phyloP scores from a whole-genome alignment of 2,113 vertebrate genomes.

The Nesogale talazaci region DNA sequence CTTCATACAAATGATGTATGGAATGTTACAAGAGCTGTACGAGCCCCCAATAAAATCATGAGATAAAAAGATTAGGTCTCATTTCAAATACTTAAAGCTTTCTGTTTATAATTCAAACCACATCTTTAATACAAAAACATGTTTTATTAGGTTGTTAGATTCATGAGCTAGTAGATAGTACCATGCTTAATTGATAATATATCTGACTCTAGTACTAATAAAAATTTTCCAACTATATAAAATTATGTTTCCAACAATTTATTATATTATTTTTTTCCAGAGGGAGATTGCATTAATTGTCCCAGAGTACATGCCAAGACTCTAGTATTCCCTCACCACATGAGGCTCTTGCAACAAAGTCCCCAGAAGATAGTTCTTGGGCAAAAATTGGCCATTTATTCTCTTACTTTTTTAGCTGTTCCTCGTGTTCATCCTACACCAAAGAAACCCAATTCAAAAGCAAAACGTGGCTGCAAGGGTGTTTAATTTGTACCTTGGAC shows the following conservation, averaged over 20 bases:
- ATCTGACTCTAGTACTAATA: constrained; percentile 11
- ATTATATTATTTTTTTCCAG: neutral
- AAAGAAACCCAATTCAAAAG: too few relatives aligned
- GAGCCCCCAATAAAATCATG: too few relatives aligned
- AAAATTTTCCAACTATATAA: neutral
- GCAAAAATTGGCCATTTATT: too few relatives aligned
- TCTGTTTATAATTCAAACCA: constrained; percentile 10
- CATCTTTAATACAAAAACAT: constrained; percentile 21
- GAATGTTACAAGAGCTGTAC: too few relatives aligned
- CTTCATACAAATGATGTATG: too few relatives aligned
- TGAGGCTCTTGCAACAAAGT: neutral
- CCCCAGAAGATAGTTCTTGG: neutral
- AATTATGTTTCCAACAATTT: constrained; percentile 38
- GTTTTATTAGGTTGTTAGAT: neutral
- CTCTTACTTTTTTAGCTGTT: too few relatives aligned
- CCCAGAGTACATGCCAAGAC: neutral
- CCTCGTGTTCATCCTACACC: too few relatives aligned
- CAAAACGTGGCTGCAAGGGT: too few relatives aligned
- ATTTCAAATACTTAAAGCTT: constrained; percentile 41
- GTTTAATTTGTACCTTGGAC: too few relatives aligned
- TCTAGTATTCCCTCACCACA: neutral
- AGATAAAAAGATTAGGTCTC: constrained; percentile 14
- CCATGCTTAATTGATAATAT: constrained; percentile 29
- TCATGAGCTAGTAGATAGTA: neutral
- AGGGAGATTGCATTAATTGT: neutral